A percentile compares a stretch with the other conserved stretches of the same genome.
Evolutionary conservation across 2,888 invertebrate genomes (phyloP).

Genomic region (Lordiphosa fenestrarum): DNA sequence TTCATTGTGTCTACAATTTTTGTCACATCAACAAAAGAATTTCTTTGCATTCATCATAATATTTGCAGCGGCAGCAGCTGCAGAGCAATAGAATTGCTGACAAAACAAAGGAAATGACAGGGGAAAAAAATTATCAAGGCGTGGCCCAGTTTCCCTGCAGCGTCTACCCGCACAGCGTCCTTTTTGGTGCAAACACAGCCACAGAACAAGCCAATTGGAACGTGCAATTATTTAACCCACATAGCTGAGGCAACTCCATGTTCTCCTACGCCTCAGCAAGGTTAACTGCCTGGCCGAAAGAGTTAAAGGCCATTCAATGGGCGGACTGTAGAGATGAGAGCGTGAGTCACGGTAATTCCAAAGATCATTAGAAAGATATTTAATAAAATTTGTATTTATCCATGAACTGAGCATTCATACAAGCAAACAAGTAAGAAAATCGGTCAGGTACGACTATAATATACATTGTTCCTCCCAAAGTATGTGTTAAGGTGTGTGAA

Average conservation of each 20-base stretch:
- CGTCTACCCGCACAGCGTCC: background rate
- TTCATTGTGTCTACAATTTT: conserved; percentile 29
- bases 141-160: conserved; percentile 3
- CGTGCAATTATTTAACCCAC: conserved; percentile 26
- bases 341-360: background rate
- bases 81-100: conserved; percentile 25
- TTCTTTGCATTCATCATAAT: conserved; percentile 27
- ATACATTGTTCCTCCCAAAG: too few species aligned
- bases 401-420: too few species aligned
- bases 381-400: too few species aligned
- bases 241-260: conserved; percentile 10
- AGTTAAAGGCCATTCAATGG: conserved; percentile 3
- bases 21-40: conserved; percentile 30
- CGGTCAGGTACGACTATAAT: too few species aligned
- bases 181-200: background rate
- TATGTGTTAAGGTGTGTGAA: too few species aligned
- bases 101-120: conserved; percentile 33
- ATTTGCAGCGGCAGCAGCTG: conserved; percentile 33
- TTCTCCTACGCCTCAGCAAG: conserved; percentile 11
- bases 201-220: conserved; percentile 26
- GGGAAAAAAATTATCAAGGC: conserved; percentile 11
- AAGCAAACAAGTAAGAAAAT: too few species aligned
- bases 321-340: background rate
- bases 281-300: conserved; percentile 18
- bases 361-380: too few species aligned